These are phyloP conservation scores for Apogon hyalosoma DNA, from an alignment of 2,797 vertebrate species.

Conservation along the genomic window DNA sequence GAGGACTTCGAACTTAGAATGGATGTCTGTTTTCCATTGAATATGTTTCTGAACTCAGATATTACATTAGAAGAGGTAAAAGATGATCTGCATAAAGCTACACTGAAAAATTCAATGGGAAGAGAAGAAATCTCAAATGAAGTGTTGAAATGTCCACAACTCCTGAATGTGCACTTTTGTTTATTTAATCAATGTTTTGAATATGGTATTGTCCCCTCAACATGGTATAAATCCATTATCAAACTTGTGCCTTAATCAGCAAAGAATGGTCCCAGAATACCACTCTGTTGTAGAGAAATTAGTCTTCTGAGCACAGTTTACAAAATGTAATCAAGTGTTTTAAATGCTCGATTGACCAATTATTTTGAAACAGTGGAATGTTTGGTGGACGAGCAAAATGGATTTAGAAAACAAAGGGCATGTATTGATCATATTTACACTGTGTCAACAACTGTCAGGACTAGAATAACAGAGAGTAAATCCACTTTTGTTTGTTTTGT, in stretches of 20 bases:
- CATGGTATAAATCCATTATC: conserved; percentile 1
- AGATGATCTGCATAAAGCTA: background rate
- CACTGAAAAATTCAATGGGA: background rate
- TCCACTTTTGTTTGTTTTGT: too few relatives aligned
- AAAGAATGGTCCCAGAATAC: background rate
- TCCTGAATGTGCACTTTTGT: background rate
- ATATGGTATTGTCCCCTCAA: background rate
- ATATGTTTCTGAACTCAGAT: background rate
- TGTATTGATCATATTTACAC: conserved; percentile 7
- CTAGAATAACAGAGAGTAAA: too few relatives aligned
- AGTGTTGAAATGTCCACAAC: background rate
- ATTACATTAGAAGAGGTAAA: too few relatives aligned
- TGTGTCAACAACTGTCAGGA: too few relatives aligned
- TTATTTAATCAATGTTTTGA: background rate
- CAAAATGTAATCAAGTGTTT: background rate
- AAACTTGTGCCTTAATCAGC: background rate
- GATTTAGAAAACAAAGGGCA: conserved; percentile 3
- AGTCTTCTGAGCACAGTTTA: background rate
- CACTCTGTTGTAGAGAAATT: background rate
- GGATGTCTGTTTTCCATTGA: too few relatives aligned
- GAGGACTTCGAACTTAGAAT: too few relatives aligned
- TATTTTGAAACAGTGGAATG: background rate
- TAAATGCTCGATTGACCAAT: background rate
- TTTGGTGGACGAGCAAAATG: background rate
- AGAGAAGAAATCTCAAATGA: background rate